phyloP scores from a whole-genome alignment of 1,140 invertebrate species.

The Bombus difficillimus region DNA sequence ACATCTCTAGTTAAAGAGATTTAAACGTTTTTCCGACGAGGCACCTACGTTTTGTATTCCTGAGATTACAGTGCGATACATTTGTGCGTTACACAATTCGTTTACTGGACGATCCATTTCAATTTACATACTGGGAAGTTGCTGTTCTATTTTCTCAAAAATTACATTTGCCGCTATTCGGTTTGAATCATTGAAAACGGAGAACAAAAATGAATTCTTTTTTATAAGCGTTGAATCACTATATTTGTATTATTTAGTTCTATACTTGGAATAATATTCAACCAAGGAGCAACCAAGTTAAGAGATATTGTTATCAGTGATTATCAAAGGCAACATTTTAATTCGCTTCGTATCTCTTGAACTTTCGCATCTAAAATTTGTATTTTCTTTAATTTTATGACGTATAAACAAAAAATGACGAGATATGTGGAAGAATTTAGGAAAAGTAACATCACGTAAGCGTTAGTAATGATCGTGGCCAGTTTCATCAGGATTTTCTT shows the following conservation, averaged over 20 bases:
- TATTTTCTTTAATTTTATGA: no score
- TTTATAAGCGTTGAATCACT: no score
- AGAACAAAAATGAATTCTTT: background rate
- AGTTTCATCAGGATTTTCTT: background rate
- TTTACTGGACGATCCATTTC: background rate
- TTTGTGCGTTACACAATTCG: background rate
- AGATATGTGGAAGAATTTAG: no score
- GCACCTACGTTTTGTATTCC: background rate
- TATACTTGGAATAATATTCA: background rate
- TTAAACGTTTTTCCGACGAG: background rate
- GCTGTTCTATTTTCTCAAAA: background rate
- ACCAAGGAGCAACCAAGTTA: background rate
- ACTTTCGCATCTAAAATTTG: no score
- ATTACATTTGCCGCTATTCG: no score
- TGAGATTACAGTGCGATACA: background rate
- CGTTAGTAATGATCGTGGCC: background rate
- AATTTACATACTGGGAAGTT: background rate
- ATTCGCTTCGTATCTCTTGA: background rate
- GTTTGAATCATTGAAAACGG: background rate
- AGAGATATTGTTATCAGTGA: background rate
- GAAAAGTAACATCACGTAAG: background rate
- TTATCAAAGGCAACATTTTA: background rate
- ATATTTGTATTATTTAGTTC: background rate
- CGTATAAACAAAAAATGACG: no score
- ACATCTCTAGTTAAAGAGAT: background rate